Base-by-base conservation (phyloP, 2,888 invertebrate species). In the Noctua fimbriata region DNA sequence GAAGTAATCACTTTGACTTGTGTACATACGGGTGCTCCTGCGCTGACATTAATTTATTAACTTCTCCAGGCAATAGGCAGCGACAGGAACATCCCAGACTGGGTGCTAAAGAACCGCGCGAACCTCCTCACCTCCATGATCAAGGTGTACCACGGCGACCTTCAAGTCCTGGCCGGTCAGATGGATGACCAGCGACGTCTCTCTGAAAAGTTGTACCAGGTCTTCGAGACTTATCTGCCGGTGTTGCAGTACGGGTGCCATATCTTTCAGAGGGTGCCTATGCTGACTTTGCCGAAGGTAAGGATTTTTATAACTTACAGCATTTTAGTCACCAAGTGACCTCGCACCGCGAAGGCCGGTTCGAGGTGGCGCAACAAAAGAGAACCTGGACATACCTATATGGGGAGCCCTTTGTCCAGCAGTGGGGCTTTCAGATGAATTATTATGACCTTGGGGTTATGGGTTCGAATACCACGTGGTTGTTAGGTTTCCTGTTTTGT, bases 141-240 rank as follows among this genome's bases (percentile, higher is more conserved):
- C 74, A 97, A 97, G 86, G 98, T 99, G 91, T 99, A 98, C 95
- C 99, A 99, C 94, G 98, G 98, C 41, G 98, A 98, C 96, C 97
- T 99, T 75, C 98, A 98, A 89, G 97, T 97, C 60, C 97, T 99
- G 88, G 97, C 98, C 5, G 96, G 97, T 52, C 97, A 97, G 89
- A 96, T 94, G 97, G 97, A 92, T 89, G 97, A 94, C 94, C 96
- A 96, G 86, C 95, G 95, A 58, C 97, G 96, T 0, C 91, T 96
- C 1, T 91, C 96, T 0, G 98, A 98, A 89, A 98, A 98, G 92
- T 96, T 99, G 81, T 98, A 98, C 94, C 98, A 98, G 91, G 98
- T 99, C 91, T 98, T 99, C 94, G 98, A 99, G 95, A 98, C 98
- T n/a, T 99, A 98, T 94, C 97, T 99, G 75, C 98, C 99, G 41